Percentiles rank a stretch among this genome's conserved stretches.
Evolutionary conservation across 2,888 invertebrate species (phyloP).

Genomic region (Euplexia lucipara): DNA sequence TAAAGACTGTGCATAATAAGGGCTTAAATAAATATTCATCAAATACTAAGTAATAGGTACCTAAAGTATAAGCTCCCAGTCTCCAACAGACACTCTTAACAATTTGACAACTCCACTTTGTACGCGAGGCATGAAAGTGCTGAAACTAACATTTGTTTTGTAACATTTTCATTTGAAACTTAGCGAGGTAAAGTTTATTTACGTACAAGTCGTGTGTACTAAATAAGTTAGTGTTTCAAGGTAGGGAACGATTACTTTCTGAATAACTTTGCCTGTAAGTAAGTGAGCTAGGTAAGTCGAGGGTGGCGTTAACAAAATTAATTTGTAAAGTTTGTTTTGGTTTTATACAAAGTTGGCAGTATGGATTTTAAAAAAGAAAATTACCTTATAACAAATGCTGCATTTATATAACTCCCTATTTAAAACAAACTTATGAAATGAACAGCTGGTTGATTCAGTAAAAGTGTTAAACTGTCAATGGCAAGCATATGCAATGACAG

Average conservation of each 20-base stretch:
- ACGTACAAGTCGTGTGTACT: conserved; percentile 33
- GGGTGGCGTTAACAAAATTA: not conserved
- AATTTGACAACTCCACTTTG: conserved; percentile 18
- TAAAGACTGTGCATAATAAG: too few species aligned
- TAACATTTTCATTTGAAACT: conserved; percentile 51
- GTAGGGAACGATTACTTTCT: conserved; percentile 44
- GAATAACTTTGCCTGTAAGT: conserved; percentile 30
- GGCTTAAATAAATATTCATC: too few species aligned
- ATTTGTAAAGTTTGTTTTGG: not conserved
- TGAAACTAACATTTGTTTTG: conserved; percentile 45
- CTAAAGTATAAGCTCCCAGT: conserved; percentile 1
- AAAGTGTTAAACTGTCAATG: too few species aligned
- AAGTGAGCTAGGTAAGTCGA: conserved; percentile 6
- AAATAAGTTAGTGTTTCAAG: conserved; percentile 51
- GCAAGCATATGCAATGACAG: too few species aligned
- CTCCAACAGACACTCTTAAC: conserved; percentile 2
- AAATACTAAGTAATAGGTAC: not conserved
- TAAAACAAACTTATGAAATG: too few species aligned
- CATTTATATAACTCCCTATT: too few species aligned
- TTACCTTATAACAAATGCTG: too few species aligned
- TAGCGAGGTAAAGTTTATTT: conserved; percentile 38
- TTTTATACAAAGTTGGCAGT: not conserved
- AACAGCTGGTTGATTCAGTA: too few species aligned
- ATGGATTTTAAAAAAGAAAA: not conserved
- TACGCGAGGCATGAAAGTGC: conserved; percentile 9